Evolutionary conservation across 1,140 invertebrate species (phyloP), one percentile per base, ranked within the genome.

Genomic region (Alviniconcha marisindica): DNA sequence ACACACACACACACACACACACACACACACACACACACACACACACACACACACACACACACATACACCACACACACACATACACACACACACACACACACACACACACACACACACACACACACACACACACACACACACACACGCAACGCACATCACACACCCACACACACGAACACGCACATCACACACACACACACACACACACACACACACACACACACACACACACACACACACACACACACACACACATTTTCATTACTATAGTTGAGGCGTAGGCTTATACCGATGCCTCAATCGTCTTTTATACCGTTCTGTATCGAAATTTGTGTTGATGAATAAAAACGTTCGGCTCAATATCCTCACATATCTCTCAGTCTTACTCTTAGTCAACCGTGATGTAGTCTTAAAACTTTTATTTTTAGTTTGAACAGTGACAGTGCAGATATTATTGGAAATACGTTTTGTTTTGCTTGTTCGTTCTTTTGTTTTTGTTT

Each of bases 31-130:
- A 7, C 56, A 60, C 4, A 60, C 18, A 33, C 31, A 66, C 63
- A 66, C 63, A 66, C 54, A 66, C 31, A 31, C 28, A 66, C 31
- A 66, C 15, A 33, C 63, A 66, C 28, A 66, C 21, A 56, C 21
- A 33, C 31, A 66, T 15, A 33, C 63, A 66, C 5, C 31, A 66
- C 63, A 66, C 63, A 66, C 31, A 33, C 63, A 66, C 63, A 66
- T 28, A 66, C 63, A 66, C 63, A 66, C 31, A 10, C 63, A 66
- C 63, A 66, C 31, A 66, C 63, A 66, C 63, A 66, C 28, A 66
- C 31, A 66, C 28, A 33, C 63, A 66, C 15, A 66, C 28, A 66
- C 28, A 33, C n/a, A 33, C 28, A 33, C 63, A 66, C 31, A 66
- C 63, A 66, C 63, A 66, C 31, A 66, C 31, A 66, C 63, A 66